Base-by-base conservation (phyloP, 2,113 vertebrate species). In the Zosterops borbonicus region DNA sequence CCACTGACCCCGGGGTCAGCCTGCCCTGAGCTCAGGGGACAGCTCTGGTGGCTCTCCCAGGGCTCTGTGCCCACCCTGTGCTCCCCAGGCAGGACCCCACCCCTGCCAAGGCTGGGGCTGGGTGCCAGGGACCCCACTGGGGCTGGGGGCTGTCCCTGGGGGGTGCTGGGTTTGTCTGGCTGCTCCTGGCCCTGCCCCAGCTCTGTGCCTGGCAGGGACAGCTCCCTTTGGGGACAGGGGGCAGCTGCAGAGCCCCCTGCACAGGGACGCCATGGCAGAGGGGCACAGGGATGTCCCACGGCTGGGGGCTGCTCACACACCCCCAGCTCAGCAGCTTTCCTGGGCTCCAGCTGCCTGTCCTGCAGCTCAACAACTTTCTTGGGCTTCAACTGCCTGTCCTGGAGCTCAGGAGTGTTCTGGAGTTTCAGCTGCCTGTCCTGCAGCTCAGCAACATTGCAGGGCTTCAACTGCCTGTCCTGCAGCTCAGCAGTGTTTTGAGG, bases 161-260 rank as follows among this genome's bases (percentile, higher is more conserved):
- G 98, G 14, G 97, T 90, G 50, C 98, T 94, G 15, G 98, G 96
- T 55, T 92, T 95, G 19, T 60, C 74, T 16, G 70, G 53, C 64
- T 97, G 94, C 42, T 87, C 79, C 52, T 80, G 29, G 17, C 35
- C 22, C 63, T 63, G 22, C 59, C 90, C 89, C 87, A 44, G 74
- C 71, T 41, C 53, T 9, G 12, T 22, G 55, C 20, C 55, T n/a
- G 55, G 20, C 55, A 22, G 55, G 55, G 55, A 4, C 55, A 16
- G 58, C 76, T 50, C 55, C 11, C 16, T 0, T 0, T 3, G 60
- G 18, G 2, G 6, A 23, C 5, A 9, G 8, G 91, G 55, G 31
- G 70, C 55, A 42, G 60, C n/a, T 37, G 77, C 79, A 68, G 80
- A 96, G 77, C 97, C 96, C 27, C 67, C 50, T 7, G 97, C 84